These are phyloP conservation scores for Spea bombifrons DNA, from an alignment of 2,113 vertebrate species.

Conservation along the genomic window DNA sequence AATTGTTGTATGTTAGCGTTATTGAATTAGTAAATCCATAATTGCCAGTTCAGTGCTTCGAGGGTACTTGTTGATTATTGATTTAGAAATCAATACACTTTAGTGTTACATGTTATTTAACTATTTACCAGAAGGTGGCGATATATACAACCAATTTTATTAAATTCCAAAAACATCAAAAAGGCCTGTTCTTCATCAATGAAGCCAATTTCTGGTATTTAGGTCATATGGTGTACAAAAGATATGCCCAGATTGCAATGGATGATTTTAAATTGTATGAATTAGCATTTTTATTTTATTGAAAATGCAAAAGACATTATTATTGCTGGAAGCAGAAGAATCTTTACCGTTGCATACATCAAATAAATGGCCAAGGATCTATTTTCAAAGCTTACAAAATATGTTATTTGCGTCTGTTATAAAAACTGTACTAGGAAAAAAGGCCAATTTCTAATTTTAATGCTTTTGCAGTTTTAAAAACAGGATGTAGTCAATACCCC, in stretches of 20 bases:
- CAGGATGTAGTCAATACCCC: too few relatives aligned
- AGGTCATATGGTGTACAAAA: not conserved
- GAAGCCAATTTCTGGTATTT: constrained; percentile 3
- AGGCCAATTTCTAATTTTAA: not conserved
- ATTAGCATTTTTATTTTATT: constrained; percentile 27
- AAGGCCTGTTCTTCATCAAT: not conserved
- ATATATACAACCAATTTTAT: not conserved
- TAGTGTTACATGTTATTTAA: not conserved
- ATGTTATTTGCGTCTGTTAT: not conserved
- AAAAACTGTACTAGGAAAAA: not conserved
- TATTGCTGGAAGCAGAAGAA: not conserved
- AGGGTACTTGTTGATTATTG: constrained; percentile 34
- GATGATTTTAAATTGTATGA: not conserved
- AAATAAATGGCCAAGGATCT: not conserved
- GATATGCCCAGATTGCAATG: not conserved
- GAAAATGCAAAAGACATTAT: not conserved
- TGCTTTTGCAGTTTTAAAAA: not conserved
- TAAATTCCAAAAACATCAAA: not conserved
- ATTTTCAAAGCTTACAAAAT: not conserved
- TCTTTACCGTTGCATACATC: not conserved
- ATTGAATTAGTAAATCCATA: constrained; percentile 42
- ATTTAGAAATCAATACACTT: constrained; percentile 37
- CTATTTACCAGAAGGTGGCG: constrained; percentile 22
- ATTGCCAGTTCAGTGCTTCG: not conserved
- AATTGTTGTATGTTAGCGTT: constrained; percentile 28